Evolutionary conservation across 1,140 invertebrate species (phyloP), one percentile per base, ranked within the genome.

Genomic region (Cardiocondyla obscurior): DNA sequence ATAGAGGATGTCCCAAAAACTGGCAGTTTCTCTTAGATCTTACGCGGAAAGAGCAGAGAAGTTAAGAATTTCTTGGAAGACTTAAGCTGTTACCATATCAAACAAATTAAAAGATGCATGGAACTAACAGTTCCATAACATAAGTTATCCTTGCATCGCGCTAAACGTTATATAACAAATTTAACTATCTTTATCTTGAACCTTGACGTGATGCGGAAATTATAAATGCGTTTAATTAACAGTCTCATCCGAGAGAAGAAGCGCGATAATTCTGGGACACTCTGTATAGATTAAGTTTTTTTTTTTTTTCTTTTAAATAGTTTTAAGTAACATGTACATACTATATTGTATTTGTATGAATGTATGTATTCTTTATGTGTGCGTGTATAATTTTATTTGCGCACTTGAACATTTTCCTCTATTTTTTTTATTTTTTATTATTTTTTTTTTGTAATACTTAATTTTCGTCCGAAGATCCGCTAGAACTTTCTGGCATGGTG

Each of bases 401-500:
- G 33, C 46, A 30, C 33, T 79, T 67, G 51, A 76, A 79, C 33
- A 67, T 79, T 69, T 65, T 79, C 12, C 25, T 39, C 25, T 79
- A 79, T 79, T 79, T 65, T n/a, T n/a, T n/a, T n/a, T n/a, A n/a
- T n/a, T n/a, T n/a, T n/a, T n/a, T n/a, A n/a, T n/a, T n/a, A n/a
- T n/a, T 60, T 28, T 58, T 46, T 46, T 42, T 30, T 33, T 19
- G 6, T 33, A 60, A 65, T 77, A 65, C 22, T 88, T 85, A 89
- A 81, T 91, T 90, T 81, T 92, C 94, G 58, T 94, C 94, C 8
- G 94, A 95, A 83, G 94, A 94, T 87, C 94, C 94, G 14, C 94
- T 94, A 30, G 94, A 95, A 88, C 92, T 95, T 89, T 95, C 95
- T 53, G 95, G 95, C 94, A 96, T 96, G 16, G 95, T 94, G 83